These are phyloP conservation scores for Pyrrhura leucotis DNA, from an alignment of 2,797 vertebrate species.

Conservation along the genomic window DNA sequence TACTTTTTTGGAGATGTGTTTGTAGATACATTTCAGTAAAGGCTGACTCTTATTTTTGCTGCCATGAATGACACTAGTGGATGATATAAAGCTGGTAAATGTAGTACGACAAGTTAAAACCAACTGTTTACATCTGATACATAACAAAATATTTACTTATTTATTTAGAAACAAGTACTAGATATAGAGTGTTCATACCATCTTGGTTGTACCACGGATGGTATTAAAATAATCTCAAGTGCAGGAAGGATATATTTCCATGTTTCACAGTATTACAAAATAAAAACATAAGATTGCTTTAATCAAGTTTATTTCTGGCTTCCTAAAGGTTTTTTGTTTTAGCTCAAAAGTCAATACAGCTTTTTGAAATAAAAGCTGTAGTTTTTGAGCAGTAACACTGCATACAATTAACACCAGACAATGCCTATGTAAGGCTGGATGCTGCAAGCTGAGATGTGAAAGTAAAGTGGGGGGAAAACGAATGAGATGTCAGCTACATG, in stretches of 20 bases:
- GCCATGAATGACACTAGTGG: not conserved
- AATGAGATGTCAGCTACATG: not conserved
- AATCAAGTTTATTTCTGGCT: not conserved
- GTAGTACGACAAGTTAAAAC: not conserved
- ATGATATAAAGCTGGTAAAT: not conserved
- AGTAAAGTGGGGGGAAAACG: not conserved
- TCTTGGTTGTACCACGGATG: not conserved
- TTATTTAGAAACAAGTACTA: not conserved
- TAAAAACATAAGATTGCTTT: not conserved
- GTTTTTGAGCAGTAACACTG: not conserved
- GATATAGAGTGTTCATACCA: not conserved
- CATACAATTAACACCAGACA: slow-evolving; percentile 8
- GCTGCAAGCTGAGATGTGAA: not conserved
- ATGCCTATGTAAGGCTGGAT: not conserved
- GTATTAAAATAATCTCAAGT: not conserved
- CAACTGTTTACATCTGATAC: not conserved
- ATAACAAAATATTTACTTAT: not conserved
- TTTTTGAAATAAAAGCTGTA: slow-evolving; percentile 2
- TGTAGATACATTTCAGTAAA: not conserved
- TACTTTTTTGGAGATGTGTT: not conserved
- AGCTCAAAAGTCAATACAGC: not conserved
- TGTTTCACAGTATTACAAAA: not conserved
- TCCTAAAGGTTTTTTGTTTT: not conserved
- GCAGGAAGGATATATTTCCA: not conserved
- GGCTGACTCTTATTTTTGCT: not conserved